Evolutionary conservation across 2,888 invertebrate species (phyloP).

Genomic region (Drosophila leonis): DNA sequence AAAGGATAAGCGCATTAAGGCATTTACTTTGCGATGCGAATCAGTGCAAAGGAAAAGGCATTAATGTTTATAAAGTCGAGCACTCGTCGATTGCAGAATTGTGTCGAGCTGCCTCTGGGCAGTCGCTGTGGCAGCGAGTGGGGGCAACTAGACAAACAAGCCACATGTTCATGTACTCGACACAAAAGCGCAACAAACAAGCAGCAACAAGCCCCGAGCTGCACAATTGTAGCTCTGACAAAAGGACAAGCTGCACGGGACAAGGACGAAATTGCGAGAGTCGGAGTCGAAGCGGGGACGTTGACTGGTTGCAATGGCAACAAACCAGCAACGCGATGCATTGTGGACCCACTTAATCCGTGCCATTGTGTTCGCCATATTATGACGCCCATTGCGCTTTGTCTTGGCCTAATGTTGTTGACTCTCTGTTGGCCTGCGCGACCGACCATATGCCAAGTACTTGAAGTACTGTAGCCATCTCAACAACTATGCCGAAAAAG

Average conservation of each 20-base stretch:
- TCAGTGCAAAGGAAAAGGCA: constrained; percentile 25
- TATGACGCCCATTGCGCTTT: constrained; percentile 61
- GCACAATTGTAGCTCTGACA: constrained; percentile 53
- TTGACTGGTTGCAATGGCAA: constrained; percentile 5
- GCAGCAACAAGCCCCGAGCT: constrained; percentile 55
- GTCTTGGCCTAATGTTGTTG: constrained; percentile 68
- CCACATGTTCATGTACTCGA: constrained; percentile 60
- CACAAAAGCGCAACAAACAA: constrained; percentile 79
- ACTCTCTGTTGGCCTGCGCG: constrained; percentile 33
- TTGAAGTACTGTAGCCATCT: constrained; percentile 26
- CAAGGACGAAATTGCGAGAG: neutral
- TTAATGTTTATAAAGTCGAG: constrained; percentile 53
- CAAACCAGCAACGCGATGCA: constrained; percentile 41
- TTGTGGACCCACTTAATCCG: constrained; percentile 76
- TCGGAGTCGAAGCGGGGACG: neutral
- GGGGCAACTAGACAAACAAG: constrained; percentile 60
- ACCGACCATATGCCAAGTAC: constrained; percentile 10
- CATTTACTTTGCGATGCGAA: constrained; percentile 74
- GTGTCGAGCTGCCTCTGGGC: constrained; percentile 41
- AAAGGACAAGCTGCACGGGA: constrained; percentile 45
- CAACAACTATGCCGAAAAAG: constrained; percentile 14
- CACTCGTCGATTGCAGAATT: constrained; percentile 25
- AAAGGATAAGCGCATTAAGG: constrained; percentile 79
- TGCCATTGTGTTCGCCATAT: constrained; percentile 72
- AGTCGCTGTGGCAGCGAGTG: constrained; percentile 24